Base-by-base conservation (phyloP, 2,797 vertebrate genomes). In the Fundulus diaphanus region DNA sequence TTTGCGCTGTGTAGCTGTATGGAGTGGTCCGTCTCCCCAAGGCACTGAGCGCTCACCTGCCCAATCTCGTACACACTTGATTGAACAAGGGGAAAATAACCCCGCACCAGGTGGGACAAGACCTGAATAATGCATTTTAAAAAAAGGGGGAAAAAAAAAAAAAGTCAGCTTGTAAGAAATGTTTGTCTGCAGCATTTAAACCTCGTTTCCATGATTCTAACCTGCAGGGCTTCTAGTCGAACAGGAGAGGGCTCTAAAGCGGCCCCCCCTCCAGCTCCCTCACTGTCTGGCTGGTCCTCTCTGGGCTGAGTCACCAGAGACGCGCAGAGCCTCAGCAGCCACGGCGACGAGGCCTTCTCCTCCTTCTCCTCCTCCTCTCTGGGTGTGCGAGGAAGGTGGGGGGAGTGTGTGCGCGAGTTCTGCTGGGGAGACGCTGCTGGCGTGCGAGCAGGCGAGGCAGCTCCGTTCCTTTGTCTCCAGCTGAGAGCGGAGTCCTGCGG, bases 1-100 rank as follows among this genome's bases (percentile, higher is more conserved):
- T 99, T 99, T 73, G 97, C 92, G 76, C 97, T 97, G 0, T 99
- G 98, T 49, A 99, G 96, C 77, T 99, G 98, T 76, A 99, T 90
- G 27, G 97, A 97, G 0, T 96, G 91, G 74, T 99, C 97, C 0
- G 87, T 89, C 88, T 99, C 98, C 20, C 94, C 92, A 67, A 99
- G 96, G 93, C 98, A 99, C 65, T 90, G 95, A 79, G 96, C 95
- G 52, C 97, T 95, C 80, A 99, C 94, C 87, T 98, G 96, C 13
- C 96, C 96, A 68, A 99, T 95, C 68, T 98, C 96, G 76, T 96
- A 90, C 73, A 99, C 87, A 88, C 93, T 96, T 33, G 80, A 72
- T 69, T 97, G 97, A 57, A 94, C 88, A 79, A 97, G 76, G 72
- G 93, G 87, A 88, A 99, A 98, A 90, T 99, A 99, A 59, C 97